Base-by-base conservation (phyloP, 2,888 invertebrate species). In the Drosophila pseudotakahashii region DNA sequence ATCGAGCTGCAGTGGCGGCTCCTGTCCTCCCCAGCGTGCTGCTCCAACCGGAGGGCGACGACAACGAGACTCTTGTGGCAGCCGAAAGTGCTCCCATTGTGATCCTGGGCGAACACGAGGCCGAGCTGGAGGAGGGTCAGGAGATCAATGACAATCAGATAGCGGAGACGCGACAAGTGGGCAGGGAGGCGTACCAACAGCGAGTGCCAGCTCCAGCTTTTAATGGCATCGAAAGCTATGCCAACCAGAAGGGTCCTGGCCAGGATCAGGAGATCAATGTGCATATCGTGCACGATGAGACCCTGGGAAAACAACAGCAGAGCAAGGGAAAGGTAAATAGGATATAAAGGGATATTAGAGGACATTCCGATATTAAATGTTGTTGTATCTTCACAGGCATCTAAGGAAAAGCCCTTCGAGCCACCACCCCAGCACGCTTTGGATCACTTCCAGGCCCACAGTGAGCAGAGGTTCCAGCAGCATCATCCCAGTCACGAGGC, bases 41-140 rank as follows among this genome's bases (percentile, higher is more conserved):
- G 7, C 14, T 90, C 14, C 81, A 79, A 9, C 88, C 82, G 4
- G 70, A 69, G 0, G 34, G 37, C 2, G 76, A 78, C 1, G 84
- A 84, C 36, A 76, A 76, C 57, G 75, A 87, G 37, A 83, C 88
- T 16, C 62, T 76, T 91, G 32, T 81, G 74, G 76, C 73, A 11
- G 88, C 85, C 37, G 82, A 82, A 51, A 82, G 88, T 72, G 75
- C 82, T 41, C 94, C 94, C 0, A 94, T 94, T 57, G 90, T 94
- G 23, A 94, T 94, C 10, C 68, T 88, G 4, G 90, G 84, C 1
- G 93, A 94, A 3, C 93, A 93, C 44, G 93, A 93, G 78, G 89
- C 91, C 5, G 93, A 93, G 0, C 58, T 89, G 14, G 90, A 91
- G 1, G 82, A 86, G 6, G 73, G 69, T 0, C 73, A 80, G 42